phyloP scores from a whole-genome alignment of 1,140 invertebrate genomes.

The Caenorhabditis tropicalis region DNA sequence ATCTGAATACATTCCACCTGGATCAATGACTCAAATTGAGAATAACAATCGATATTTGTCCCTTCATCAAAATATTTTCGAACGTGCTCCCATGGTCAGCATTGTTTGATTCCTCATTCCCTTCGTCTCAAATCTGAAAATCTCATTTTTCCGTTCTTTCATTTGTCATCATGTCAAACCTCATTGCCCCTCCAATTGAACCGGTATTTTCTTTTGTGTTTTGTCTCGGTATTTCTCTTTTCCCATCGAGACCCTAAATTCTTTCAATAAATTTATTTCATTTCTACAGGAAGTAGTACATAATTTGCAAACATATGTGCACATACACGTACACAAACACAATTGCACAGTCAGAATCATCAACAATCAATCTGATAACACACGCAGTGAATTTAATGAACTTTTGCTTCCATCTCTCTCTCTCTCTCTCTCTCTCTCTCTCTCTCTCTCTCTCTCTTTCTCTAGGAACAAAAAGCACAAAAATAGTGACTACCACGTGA shows the following conservation, averaged over 20 bases:
- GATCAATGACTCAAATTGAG: not conserved
- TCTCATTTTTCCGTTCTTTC: not conserved
- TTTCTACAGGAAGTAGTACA: no score
- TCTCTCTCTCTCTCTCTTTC: no score
- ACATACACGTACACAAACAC: not conserved
- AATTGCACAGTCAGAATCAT: not conserved
- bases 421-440: no score
- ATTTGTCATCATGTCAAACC: not conserved
- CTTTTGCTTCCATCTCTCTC: not conserved
- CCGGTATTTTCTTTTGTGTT: not conserved
- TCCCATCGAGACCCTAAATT: not conserved
- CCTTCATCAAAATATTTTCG: conserved; percentile 47
- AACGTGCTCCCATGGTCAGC: conserved; percentile 55
- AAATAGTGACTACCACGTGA: no score
- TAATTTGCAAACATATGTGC: not conserved
- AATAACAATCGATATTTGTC: conserved; percentile 18
- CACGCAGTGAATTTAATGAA: not conserved
- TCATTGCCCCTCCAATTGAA: not conserved
- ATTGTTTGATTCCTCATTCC: conserved; percentile 33
- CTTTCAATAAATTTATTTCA: not conserved
- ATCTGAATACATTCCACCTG: not conserved
- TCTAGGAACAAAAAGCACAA: no score
- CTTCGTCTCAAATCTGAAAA: not conserved
- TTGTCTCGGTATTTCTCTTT: not conserved
- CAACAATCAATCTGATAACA: conserved; percentile 1